phyloP scores from a whole-genome alignment of 2,797 vertebrate genomes.

The Heterohyrax brucei region DNA sequence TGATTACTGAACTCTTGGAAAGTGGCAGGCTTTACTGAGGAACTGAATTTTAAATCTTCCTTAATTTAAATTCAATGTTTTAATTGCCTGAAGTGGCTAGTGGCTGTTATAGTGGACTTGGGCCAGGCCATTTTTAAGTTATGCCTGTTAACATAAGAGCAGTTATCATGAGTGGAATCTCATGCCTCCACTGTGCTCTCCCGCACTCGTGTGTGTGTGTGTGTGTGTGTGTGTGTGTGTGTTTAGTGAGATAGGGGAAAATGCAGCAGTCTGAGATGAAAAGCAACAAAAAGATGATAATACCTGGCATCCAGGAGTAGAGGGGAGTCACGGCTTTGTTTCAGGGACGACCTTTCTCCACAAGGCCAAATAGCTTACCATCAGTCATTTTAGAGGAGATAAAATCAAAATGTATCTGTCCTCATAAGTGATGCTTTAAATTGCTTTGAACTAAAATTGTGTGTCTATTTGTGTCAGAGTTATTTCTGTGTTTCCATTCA shows the following conservation, averaged over 20 bases:
- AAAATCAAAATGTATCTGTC: neutral
- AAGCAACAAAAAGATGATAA: neutral
- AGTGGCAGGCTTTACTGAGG: neutral
- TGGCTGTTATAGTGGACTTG: neutral
- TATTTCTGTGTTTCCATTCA: constrained; percentile 85
- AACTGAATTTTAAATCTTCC: neutral
- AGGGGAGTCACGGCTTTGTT: neutral
- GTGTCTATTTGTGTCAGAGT: neutral
- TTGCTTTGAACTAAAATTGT: neutral
- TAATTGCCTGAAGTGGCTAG: neutral
- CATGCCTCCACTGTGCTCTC: neutral
- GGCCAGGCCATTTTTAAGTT: neutral
- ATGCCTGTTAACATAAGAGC: neutral
- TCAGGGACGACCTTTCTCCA: constrained; percentile 13
- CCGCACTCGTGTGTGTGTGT: neutral
- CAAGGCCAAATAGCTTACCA: neutral
- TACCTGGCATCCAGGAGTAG: neutral
- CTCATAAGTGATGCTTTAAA: constrained; percentile 37
- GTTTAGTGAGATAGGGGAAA: neutral
- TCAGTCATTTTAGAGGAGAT: neutral
- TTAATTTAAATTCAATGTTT: neutral
- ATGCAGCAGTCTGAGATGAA: constrained; percentile 14
- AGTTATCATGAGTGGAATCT: too few relatives aligned
- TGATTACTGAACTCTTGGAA: neutral
- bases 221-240: neutral